Evolutionary conservation across 2,888 invertebrate genomes (phyloP), one percentile per base, ranked within the genome.

Genomic region (Cylindroiulus punctatus): DNA sequence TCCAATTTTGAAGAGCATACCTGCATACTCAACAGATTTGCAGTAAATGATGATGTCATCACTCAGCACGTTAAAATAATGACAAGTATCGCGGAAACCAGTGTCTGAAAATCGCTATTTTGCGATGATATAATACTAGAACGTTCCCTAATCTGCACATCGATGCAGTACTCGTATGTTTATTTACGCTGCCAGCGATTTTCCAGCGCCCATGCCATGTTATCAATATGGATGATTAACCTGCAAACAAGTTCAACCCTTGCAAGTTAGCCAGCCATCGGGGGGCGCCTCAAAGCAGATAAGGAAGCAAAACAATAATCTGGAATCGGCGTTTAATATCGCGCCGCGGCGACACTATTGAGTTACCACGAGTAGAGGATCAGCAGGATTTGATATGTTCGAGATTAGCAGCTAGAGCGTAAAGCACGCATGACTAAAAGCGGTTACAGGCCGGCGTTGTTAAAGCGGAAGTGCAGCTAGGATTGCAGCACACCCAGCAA

Each of bases 311-410:
- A 4, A n/a, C n/a, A 19, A n/a, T 57, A 4, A 57, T 57, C 22
- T n/a, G 19, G 2, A 47, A 47, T 57, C 14, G n/a, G 57, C 7
- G 22, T n/a, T 57, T 57, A 57, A 57, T 57, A 57, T 57, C 57
- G 57, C 14, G 5, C 4, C 1, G 57, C 7, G 4, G 2, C 57
- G 2, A n/a, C 57, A 57, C n/a, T 57, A 57, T 57, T 57, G n/a
- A 57, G 14, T 57, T 57, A 22, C 57, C 57, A 57, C n/a, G 57
- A 19, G 57, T 40, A 8, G n/a, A n/a, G 22, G 57, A 57, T 57
- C n/a, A 57, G 57, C 22, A 57, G 57, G 57, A 57, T 57, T 57
- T 57, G n/a, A 57, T n/a, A 57, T n/a, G 57, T n/a, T n/a, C 57
- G 22, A 57, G 57, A 57, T 57, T 57, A 57, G 57, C 57, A 2